Evolutionary conservation across 2,888 invertebrate species (phyloP).

Genomic region (Troglohyphantes excavatus): DNA sequence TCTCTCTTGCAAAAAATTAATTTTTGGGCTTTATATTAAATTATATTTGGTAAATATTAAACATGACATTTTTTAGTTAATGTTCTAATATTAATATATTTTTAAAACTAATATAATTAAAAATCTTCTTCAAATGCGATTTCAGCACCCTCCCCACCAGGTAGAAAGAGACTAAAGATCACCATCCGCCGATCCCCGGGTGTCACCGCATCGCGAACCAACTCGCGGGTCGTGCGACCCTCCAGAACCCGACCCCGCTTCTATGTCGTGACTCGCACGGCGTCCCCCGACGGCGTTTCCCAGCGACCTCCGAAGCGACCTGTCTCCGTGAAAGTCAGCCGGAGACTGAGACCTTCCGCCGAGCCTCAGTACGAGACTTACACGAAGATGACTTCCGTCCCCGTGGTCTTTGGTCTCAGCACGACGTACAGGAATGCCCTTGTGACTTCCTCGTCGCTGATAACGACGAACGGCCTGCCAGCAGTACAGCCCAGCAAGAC

Average conservation of each 20-base stretch:
- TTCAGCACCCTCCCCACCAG: slow-evolving; percentile 11
- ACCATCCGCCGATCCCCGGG: slow-evolving; percentile 73
- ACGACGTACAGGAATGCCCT: slow-evolving; percentile 78
- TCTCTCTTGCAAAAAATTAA: too few relatives aligned
- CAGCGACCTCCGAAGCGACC: slow-evolving; percentile 61
- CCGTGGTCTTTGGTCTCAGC: slow-evolving; percentile 79
- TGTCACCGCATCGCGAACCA: slow-evolving; percentile 43
- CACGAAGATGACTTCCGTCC: slow-evolving; percentile 77
- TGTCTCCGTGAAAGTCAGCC: slow-evolving; percentile 72
- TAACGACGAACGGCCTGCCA: slow-evolving; percentile 29
- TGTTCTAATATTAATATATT: too few relatives aligned
- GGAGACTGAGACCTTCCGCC: slow-evolving; percentile 66
- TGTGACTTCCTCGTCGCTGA: slow-evolving; percentile 73
- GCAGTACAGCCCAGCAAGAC: slow-evolving; percentile 58
- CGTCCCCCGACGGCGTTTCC: slow-evolving; percentile 48
- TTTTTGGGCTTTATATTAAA: too few relatives aligned
- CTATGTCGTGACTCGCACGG: slow-evolving; percentile 79
- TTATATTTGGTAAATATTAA: too few relatives aligned
- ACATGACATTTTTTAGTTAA: too few relatives aligned
- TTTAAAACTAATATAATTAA: too few relatives aligned
- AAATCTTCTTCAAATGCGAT: too few relatives aligned
- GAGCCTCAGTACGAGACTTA: slow-evolving; percentile 75
- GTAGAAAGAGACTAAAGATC: slow-evolving; percentile 69
- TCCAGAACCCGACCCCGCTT: slow-evolving; percentile 73
- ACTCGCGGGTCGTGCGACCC: slow-evolving; percentile 54